A percentile compares a stretch with the other conserved stretches of the same genome.
Conservation (phyloP, 2,888 invertebrate genomes). For the Dichetophora obliterata region DNA sequence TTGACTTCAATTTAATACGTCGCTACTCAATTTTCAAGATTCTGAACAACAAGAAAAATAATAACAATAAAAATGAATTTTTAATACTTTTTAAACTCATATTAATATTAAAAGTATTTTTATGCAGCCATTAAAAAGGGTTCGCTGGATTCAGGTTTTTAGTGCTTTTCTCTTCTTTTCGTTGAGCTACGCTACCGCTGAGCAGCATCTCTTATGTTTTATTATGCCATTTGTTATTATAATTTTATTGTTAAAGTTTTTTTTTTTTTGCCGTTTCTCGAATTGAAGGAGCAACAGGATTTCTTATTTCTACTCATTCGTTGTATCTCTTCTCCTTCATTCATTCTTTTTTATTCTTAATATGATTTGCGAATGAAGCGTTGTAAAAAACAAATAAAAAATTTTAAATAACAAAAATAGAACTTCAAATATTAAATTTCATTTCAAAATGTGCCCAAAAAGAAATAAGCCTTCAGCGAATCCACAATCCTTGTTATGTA, state of each 20-base stretch:
- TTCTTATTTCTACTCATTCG: neutral
- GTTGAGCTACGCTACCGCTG: neutral
- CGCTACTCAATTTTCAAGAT: neutral
- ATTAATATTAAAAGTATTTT: constrained; percentile 1
- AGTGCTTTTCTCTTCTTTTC: neutral
- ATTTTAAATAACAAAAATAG: neutral
- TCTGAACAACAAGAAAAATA: neutral
- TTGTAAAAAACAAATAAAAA: neutral
- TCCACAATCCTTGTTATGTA: constrained; percentile 64
- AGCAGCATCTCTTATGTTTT: constrained; percentile 4
- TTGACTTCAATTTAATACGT: too few relatives aligned
- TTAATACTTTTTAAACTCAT: neutral
- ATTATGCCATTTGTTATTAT: neutral
- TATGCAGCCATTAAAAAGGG: neutral
- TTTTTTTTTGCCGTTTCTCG: too few relatives aligned
- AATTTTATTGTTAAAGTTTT: neutral
- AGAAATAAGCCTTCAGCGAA: constrained; percentile 66
- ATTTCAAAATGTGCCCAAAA: constrained; percentile 62
- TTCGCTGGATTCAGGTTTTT: constrained; percentile 2
- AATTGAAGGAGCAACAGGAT: neutral
- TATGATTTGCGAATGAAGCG: neutral
- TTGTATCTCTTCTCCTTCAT: neutral
- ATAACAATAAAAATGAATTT: neutral
- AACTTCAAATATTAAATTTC: neutral
- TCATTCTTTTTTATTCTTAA: neutral